Percentiles rank a stretch among this genome's conserved stretches.
These are phyloP conservation scores for Zenarchopterus dispar DNA, from an alignment of 2,797 vertebrate species.

Conservation along the genomic window DNA sequence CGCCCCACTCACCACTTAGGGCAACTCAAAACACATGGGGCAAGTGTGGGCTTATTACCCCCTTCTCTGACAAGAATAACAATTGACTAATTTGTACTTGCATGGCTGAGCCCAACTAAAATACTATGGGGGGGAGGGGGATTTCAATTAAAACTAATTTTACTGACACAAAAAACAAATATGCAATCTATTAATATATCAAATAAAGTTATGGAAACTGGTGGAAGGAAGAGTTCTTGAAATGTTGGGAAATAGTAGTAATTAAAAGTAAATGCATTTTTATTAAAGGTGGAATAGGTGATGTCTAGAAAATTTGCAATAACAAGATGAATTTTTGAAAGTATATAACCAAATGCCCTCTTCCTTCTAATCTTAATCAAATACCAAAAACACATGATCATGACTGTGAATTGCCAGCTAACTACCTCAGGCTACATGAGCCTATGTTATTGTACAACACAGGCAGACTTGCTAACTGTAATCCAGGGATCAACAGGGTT, in stretches of 20 bases:
- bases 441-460: no score
- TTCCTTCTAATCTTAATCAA: no score
- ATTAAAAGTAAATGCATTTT: constrained; percentile 18
- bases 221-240: not conserved
- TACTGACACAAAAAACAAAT: constrained; percentile 17
- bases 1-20: constrained; percentile 69
- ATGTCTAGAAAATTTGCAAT: no score
- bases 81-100: constrained; percentile 70
- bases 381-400: no score
- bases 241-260: constrained; percentile 6
- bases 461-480: no score
- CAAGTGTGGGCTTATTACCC: constrained; percentile 75
- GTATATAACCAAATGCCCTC: no score
- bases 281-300: no score
- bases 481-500: no score
- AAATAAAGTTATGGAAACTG: constrained; percentile 18
- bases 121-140: constrained; percentile 38
- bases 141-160: constrained; percentile 57
- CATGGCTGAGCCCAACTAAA: constrained; percentile 31
- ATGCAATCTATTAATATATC: constrained; percentile 1
- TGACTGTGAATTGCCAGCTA: no score
- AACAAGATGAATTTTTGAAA: no score
- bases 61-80: constrained; percentile 70
- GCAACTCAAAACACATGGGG: constrained; percentile 80
- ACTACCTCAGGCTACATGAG: no score